Percentiles rank a stretch among this genome's conserved stretches.
Evolutionary conservation across 2,797 vertebrate species (phyloP).

Genomic region (Rhinichthys osculus): DNA sequence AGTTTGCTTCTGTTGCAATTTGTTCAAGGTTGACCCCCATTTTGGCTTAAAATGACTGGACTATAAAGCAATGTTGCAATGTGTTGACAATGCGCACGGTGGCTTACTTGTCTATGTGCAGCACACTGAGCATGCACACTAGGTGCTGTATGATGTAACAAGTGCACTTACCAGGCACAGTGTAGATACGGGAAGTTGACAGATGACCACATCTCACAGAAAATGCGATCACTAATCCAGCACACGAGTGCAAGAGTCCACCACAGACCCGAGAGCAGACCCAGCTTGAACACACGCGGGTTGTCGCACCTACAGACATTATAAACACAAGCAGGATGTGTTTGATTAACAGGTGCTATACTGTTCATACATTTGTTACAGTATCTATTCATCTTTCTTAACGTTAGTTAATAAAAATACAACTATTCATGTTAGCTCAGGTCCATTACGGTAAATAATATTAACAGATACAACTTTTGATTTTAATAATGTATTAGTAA

Average conservation of each 20-base stretch:
- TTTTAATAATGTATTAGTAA: neutral
- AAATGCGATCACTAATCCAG: constrained; percentile 96
- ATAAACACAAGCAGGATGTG: neutral
- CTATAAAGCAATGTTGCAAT: neutral
- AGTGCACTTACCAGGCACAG: constrained; percentile 89
- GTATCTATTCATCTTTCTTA: neutral
- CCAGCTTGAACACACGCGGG: constrained; percentile 92
- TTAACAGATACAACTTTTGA: neutral
- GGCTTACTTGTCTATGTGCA: neutral
- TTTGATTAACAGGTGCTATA: neutral
- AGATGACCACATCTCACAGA: constrained; percentile 96
- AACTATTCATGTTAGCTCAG: neutral
- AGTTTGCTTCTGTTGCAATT: no score
- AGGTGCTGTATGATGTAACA: neutral
- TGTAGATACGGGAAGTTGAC: constrained; percentile 98
- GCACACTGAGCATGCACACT: neutral
- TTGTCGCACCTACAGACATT: constrained; percentile 89
- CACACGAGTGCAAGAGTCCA: constrained; percentile 92
- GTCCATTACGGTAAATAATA: neutral
- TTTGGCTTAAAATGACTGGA: no score
- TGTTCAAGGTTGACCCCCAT: no score
- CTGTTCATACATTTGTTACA: neutral
- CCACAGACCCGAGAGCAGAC: constrained; percentile 87
- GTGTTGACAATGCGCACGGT: neutral
- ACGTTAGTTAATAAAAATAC: neutral